Evolutionary conservation across 1,140 invertebrate species (phyloP).

Genomic region (Pristionchus pacificus): DNA sequence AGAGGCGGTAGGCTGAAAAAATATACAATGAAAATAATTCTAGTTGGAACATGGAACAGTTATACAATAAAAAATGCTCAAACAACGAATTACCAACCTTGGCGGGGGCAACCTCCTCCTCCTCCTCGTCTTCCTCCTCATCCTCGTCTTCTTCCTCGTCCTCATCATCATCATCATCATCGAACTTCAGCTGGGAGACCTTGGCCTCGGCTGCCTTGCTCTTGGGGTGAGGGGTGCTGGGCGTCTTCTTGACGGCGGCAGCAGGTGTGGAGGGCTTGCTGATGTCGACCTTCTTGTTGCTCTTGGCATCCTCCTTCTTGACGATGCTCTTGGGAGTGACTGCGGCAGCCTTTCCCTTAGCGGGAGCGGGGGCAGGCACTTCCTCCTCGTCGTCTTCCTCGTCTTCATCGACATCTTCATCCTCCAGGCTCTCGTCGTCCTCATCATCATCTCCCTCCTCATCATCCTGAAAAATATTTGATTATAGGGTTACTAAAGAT

Average conservation of each 20-base stretch:
- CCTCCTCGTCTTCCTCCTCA: slow-evolving; percentile 17
- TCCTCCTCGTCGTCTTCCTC: slow-evolving; percentile 3
- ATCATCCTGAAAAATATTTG: too few relatives aligned
- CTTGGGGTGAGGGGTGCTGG: slow-evolving; percentile 28
- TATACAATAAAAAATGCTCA: background rate
- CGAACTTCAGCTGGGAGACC: slow-evolving; percentile 24
- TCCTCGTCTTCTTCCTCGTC: slow-evolving; percentile 35
- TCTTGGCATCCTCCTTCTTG: background rate
- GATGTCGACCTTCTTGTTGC: slow-evolving; percentile 27
- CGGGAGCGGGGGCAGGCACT: background rate
- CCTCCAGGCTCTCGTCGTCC: slow-evolving; percentile 15
- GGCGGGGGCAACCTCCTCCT: slow-evolving; percentile 15
- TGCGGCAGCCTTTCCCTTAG: slow-evolving; percentile 4
- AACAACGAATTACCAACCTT: background rate
- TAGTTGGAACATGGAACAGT: background rate
- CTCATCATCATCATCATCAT: slow-evolving; percentile 24
- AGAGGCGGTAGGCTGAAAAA: too few relatives aligned
- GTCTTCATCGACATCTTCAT: slow-evolving; percentile 16
- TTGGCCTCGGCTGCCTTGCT: slow-evolving; percentile 6
- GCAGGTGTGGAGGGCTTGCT: slow-evolving; percentile 12
- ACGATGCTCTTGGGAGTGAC: slow-evolving; percentile 7
- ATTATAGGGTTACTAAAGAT: too few relatives aligned
- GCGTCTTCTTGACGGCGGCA: slow-evolving; percentile 30
- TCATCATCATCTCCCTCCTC: slow-evolving; percentile 17
- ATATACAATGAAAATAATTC: too few relatives aligned